These are phyloP conservation scores for Hystrix cristata DNA, from an alignment of 2,113 vertebrate species.

Conservation along the genomic window DNA sequence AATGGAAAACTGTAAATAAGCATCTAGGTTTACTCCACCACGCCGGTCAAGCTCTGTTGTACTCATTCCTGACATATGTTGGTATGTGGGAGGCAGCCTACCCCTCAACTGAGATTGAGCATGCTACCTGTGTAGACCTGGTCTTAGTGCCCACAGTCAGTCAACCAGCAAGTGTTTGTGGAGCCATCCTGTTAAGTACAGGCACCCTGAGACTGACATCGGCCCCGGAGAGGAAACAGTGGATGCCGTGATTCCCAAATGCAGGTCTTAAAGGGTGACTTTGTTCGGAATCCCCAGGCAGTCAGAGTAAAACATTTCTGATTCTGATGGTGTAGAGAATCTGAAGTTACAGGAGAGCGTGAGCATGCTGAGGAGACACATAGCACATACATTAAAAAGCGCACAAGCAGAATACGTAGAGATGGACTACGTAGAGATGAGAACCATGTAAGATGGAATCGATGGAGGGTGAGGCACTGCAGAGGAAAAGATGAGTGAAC, in stretches of 20 bases:
- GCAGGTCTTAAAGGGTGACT: not conserved
- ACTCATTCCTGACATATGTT: rapidly evolving
- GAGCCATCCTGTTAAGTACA: not conserved
- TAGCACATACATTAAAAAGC: not conserved
- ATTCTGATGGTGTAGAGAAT: not conserved
- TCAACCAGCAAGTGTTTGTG: slow-evolving; percentile 9
- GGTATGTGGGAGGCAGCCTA: not conserved
- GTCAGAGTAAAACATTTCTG: not conserved
- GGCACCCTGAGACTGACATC: not conserved
- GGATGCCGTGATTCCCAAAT: not conserved
- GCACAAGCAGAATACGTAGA: not conserved
- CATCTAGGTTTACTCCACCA: not conserved
- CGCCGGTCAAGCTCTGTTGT: not conserved
- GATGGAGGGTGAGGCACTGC: not conserved
- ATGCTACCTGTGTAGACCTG: not conserved
- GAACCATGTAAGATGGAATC: not conserved
- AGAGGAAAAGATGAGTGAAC: not conserved
- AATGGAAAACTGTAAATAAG: not conserved
- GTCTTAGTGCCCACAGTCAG: not conserved
- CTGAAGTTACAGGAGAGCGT: not conserved
- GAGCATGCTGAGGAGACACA: not conserved
- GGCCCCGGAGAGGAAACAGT: not conserved
- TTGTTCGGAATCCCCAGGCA: slow-evolving; percentile 19
- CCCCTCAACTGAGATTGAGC: not conserved
- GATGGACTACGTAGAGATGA: not conserved